Conservation (phyloP, 2,113 vertebrate genomes). For the Petrocephalus microphthalmus region DNA sequence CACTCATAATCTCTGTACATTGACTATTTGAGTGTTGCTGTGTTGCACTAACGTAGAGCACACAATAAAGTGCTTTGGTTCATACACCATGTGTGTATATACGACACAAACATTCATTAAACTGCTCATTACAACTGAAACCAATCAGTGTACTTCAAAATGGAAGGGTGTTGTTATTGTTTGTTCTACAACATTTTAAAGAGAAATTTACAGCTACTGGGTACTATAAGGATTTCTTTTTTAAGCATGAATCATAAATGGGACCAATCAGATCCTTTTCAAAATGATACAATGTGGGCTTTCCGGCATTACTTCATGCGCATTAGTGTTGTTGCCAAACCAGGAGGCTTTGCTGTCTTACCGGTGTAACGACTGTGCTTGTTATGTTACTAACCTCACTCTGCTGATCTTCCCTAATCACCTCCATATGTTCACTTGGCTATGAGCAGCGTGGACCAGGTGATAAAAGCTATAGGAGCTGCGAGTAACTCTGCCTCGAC, state of each 20-base stretch:
- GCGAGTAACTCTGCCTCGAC: not conserved
- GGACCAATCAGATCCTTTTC: not conserved
- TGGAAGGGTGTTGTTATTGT: not conserved
- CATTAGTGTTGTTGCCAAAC: not conserved
- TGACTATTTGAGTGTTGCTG: not conserved
- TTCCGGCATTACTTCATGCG: not conserved
- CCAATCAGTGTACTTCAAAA: not conserved
- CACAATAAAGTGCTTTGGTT: not conserved
- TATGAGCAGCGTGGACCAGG: not conserved
- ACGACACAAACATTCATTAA: not conserved
- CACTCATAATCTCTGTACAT: not conserved
- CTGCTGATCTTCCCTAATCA: not conserved
- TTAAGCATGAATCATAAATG: constrained; percentile 2
- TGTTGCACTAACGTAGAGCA: not conserved
- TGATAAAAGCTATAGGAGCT: not conserved
- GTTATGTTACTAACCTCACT: not conserved
- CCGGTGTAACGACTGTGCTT: not conserved
- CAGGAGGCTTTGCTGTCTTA: not conserved
- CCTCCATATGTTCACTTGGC: not conserved
- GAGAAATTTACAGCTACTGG: not conserved
- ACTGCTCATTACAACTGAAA: not conserved
- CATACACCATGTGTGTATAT: not conserved
- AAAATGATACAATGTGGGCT: not conserved
- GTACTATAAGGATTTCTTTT: not conserved
- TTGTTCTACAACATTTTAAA: not conserved